phyloP scores from a whole-genome alignment of 2,888 invertebrate species.

The Caradrina clavipalpis region DNA sequence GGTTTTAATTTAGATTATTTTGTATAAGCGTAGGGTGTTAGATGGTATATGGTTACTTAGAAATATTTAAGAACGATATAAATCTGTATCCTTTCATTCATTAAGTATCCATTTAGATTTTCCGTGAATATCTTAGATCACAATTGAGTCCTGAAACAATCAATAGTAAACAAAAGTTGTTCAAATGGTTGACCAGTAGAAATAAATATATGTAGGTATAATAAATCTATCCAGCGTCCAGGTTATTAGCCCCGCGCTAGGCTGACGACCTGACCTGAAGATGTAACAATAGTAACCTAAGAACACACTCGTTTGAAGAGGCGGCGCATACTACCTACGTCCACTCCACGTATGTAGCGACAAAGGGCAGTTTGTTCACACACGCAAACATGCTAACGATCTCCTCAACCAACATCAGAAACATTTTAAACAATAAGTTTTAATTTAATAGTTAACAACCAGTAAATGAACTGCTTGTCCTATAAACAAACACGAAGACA shows the following conservation, averaged over 20 bases:
- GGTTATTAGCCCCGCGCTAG: conserved; percentile 56
- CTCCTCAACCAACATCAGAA: conserved; percentile 43
- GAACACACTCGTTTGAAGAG: conserved; percentile 45
- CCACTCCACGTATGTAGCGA: conserved; percentile 22
- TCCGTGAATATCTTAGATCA: neutral
- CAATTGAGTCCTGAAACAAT: neutral
- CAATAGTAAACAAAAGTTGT: conserved; percentile 4
- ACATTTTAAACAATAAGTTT: conserved; percentile 57
- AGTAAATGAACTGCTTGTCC: conserved; percentile 56
- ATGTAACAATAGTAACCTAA: conserved; percentile 58
- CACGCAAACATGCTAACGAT: conserved; percentile 49
- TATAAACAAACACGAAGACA: conserved; percentile 60
- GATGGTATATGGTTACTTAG: conserved; percentile 1
- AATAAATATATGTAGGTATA: conserved; percentile 23
- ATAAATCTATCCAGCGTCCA: conserved; percentile 28
- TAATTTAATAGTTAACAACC: conserved; percentile 62
- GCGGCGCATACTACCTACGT: conserved; percentile 41
- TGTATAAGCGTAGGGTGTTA: conserved; percentile 19
- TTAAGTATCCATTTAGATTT: neutral
- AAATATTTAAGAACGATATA: neutral
- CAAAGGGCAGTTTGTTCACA: conserved; percentile 43
- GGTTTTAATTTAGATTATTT: conserved; percentile 51
- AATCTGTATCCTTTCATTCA: neutral
- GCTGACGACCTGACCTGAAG: conserved; percentile 54
- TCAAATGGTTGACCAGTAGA: conserved; percentile 6